These are phyloP conservation scores for Cyclina sinensis DNA, from an alignment of 1,140 invertebrate genomes.

Conservation along the genomic window DNA sequence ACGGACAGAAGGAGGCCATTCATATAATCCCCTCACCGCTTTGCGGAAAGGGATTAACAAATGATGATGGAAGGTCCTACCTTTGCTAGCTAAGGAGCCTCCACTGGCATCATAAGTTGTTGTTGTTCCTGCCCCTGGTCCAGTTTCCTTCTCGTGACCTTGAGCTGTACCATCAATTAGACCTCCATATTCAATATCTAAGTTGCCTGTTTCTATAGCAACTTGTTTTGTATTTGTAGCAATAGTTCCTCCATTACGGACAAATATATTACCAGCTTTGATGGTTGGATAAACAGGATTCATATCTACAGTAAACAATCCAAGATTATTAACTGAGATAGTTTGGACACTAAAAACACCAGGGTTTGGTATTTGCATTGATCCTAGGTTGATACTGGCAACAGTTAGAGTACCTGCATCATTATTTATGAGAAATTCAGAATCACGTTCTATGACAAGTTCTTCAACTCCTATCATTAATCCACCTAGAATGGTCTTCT, in stretches of 20 bases:
- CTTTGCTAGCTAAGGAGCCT: conserved; percentile 74
- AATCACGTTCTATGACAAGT: conserved; percentile 74
- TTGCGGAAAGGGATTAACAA: too few species aligned
- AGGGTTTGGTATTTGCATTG: conserved; percentile 67
- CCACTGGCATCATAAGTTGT: conserved; percentile 70
- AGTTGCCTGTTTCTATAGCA: conserved; percentile 56
- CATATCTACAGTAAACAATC: conserved; percentile 69
- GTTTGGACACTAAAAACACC: conserved; percentile 70
- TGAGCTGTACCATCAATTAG: conserved; percentile 72
- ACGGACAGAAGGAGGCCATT: too few species aligned
- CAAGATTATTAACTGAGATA: conserved; percentile 74
- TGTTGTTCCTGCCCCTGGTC: conserved; percentile 70
- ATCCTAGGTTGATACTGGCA: conserved; percentile 50
- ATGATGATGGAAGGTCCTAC: too few species aligned
- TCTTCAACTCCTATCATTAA: conserved; percentile 77
- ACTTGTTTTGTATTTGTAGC: conserved; percentile 49
- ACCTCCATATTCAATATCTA: conserved; percentile 74
- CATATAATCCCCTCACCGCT: too few species aligned
- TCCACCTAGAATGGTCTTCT: conserved; percentile 76
- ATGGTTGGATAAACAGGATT: conserved; percentile 68
- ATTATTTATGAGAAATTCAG: conserved; percentile 71
- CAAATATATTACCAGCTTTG: conserved; percentile 63
- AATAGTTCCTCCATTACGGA: conserved; percentile 75
- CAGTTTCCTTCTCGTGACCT: conserved; percentile 66
- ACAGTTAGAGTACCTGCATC: conserved; percentile 71